Evolutionary conservation across 2,797 vertebrate genomes (phyloP), one percentile per base, ranked within the genome.

Genomic region (Girardinus metallicus): DNA sequence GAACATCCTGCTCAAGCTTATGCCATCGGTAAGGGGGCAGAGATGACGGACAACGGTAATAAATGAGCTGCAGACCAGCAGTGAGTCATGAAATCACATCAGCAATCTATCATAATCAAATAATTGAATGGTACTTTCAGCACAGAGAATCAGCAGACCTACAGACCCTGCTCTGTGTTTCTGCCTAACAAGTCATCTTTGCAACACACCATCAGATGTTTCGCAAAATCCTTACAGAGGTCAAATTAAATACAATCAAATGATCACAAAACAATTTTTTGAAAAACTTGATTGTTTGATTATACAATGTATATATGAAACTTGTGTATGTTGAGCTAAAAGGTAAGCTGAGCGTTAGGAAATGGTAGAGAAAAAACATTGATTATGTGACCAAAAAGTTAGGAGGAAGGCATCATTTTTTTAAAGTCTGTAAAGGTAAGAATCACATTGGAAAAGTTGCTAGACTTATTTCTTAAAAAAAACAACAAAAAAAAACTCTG

Each of bases 71-170:
- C 83, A 89, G 90, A 85, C 92, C 92, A 91, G 89, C 80, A 84
- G 86, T 88, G 91, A 92, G 88, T 93, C 92, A 92, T 89, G 80
- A 90, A 94, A 93, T 95, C 91, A 93, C 83, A 93, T 93, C 91
- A 93, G 86, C 86, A 83, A 91, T 94, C 90, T 90, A 92, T 92
- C 89, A 88, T 93, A 93, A 92, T 95, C 90, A 88, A 92, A 93
- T 93, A 87, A 91, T 88, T 85, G 81, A 90, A 90, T 90, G 89
- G 80, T 87, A 91, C 91, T 93, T 87, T 87, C 90, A 87, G 90
- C 86, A 77, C 80, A 76, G 82, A 83, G 77, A 81, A 82, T 74
- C 55, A 66, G 80, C 64, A 62, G 80, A 43, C 81, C 66, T 66
- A 83, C 76, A 81, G 87, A 83, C 64, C 83, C 76, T 74, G 47